phyloP scores from a whole-genome alignment of 30 jellyfish, hydroid and myxozoan species.

The Aurelia sp. region DNA sequence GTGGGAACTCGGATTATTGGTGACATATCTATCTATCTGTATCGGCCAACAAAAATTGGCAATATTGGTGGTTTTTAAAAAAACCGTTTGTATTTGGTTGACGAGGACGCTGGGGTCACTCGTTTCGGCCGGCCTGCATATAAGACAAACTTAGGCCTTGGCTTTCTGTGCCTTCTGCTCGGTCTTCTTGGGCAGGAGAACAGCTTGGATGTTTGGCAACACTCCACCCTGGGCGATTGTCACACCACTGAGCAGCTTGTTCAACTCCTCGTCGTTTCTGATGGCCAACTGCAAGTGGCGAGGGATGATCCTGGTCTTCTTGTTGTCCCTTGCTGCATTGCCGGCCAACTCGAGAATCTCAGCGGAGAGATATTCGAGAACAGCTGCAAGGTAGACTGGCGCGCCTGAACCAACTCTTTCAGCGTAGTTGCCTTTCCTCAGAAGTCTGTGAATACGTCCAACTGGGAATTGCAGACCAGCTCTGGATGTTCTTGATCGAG shows the following conservation, averaged over 20 bases:
- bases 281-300: conserved; percentile 96
- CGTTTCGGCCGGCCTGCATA: no score
- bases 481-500: conserved; percentile 81
- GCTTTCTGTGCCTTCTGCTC: conserved; percentile 24
- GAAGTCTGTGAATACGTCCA: conserved; percentile 89
- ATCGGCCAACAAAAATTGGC: conserved; percentile 1
- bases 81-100: conserved; percentile 5
- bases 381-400: conserved; percentile 97
- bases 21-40: no score
- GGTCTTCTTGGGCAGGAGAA: conserved; percentile 93
- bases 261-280: conserved; percentile 94
- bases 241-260: conserved; percentile 92
- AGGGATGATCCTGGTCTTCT: conserved; percentile 87
- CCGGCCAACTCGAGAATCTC: conserved; percentile 97
- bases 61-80: conserved; percentile 34
- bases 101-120: no score
- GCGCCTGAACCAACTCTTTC: conserved; percentile 95
- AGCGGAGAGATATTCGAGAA: conserved; percentile 92
- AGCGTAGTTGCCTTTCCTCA: conserved; percentile 88
- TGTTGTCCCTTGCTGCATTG: conserved; percentile 97
- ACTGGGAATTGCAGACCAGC: conserved; percentile 98
- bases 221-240: conserved; percentile 99
- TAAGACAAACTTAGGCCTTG: no score
- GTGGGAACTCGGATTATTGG: no score
- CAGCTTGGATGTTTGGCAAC: conserved; percentile 93